Conservation (phyloP, 2,888 invertebrate genomes). For the Acronicta aceris region DNA sequence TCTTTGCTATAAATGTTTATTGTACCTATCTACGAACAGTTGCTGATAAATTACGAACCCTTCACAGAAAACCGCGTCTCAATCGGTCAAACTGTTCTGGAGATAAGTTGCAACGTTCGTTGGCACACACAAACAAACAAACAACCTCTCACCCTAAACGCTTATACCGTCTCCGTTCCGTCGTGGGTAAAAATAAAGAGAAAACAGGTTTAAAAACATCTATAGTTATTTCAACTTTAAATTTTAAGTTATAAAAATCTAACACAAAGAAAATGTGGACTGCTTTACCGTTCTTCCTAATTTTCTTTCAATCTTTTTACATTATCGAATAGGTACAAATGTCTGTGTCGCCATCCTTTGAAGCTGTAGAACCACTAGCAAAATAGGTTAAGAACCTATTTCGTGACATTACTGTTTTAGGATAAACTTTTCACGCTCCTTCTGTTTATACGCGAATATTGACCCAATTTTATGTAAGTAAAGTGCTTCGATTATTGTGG, state of each 20-base stretch:
- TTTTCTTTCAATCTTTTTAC: conserved; percentile 50
- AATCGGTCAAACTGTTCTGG: no score
- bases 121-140: no score
- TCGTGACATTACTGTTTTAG: conserved; percentile 60
- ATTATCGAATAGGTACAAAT: conserved; percentile 52
- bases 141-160: no score
- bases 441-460: conserved; percentile 60
- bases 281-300: conserved; percentile 22
- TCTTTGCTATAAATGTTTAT: no score
- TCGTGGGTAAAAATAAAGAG: not conserved
- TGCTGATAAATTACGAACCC: no score
- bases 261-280: conserved; percentile 17
- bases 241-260: no score
- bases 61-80: no score
- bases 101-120: no score
- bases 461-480: conserved; percentile 61
- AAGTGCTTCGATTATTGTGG: conserved; percentile 48
- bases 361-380: conserved; percentile 50
- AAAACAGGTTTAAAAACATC: not conserved
- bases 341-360: conserved; percentile 39
- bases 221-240: not conserved
- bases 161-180: no score
- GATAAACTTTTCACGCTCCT: conserved; percentile 59
- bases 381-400: conserved; percentile 64
- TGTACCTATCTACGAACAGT: no score